Evolutionary conservation across 2,888 invertebrate species (phyloP), one percentile per base, ranked within the genome.

Genomic region (Pycnomerus fuliginosus): DNA sequence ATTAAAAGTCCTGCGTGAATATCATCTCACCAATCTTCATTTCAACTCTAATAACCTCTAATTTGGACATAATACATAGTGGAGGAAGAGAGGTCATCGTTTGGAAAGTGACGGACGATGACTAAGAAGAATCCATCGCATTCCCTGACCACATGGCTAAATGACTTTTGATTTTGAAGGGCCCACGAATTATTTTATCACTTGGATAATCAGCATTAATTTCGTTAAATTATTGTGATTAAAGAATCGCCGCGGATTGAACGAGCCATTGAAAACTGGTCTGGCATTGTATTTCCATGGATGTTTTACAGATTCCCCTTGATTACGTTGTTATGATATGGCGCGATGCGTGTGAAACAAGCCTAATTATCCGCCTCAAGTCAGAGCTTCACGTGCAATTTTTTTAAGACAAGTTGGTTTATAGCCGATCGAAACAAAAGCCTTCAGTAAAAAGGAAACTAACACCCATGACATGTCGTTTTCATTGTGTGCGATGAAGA

Each of bases 51-150:
- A 44, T 39, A 44, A 44, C 44, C 44, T 44, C 29, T 39, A 44
- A 44, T 44, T 44, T 44, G 44, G 38, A 24, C 33, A 38, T 38
- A 32, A 30, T 28, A 38, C 27, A 12, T 31, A 25, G 22, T 13
- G 23, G 13, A n/a, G 31, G 30, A 31, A 35, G 30, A 15, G 38
- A 44, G 44, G 44, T 47, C 47, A 41, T 47, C 41, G 47, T 38
- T 47, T 47, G 28, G 41, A 41, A 45, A 41, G 50, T 48, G 53
- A 53, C 49, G 53, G 45, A 43, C 40, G 48, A 49, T 53, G 53
- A 53, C 53, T 53, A 53, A 53, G 53, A 52, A 49, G 46, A 53
- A 52, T 52, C 51, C 35, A 35, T 30, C 42, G 22, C 42, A 43
- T 35, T 43, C 42, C 25, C 36, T 13, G 35, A 30, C 35, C 42